These are phyloP conservation scores for Melanotaenia boesemani DNA, from an alignment of 2,797 vertebrate genomes.

Conservation along the genomic window DNA sequence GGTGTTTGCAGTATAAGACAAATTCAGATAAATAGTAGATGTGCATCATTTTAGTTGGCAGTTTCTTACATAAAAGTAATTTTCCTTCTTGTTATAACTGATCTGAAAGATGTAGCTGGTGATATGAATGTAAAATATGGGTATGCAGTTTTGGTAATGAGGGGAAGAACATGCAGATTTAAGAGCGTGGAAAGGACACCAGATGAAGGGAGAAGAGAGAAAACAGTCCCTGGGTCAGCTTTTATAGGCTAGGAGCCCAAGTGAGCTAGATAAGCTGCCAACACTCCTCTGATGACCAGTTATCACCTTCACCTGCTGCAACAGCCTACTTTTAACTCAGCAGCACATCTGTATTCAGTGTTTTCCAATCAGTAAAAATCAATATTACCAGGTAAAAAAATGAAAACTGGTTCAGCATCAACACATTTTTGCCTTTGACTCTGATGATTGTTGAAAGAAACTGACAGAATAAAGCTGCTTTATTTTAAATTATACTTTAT, in stretches of 20 bases:
- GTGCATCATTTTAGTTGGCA: background rate
- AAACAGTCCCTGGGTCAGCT: background rate
- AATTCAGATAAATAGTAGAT: background rate
- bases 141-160: too few relatives aligned
- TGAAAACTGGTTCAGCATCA: background rate
- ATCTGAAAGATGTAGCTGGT: too few relatives aligned
- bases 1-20: too few relatives aligned
- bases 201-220: background rate
- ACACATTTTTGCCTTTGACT: background rate
- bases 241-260: background rate
- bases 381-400: background rate
- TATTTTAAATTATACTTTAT: conserved; percentile 89
- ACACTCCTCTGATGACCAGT: background rate
- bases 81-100: background rate
- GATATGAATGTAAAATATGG: too few relatives aligned
- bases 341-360: background rate
- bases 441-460: background rate
- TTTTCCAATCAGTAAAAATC: background rate
- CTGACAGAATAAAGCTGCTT: conserved; percentile 25
- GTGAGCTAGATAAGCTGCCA: background rate
- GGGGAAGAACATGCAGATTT: too few relatives aligned
- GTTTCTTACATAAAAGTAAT: background rate
- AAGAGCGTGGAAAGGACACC: too few relatives aligned
- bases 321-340: background rate
- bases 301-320: background rate